These are phyloP conservation scores for Hypomecis punctinalis DNA, from an alignment of 2,888 invertebrate species.

Conservation along the genomic window DNA sequence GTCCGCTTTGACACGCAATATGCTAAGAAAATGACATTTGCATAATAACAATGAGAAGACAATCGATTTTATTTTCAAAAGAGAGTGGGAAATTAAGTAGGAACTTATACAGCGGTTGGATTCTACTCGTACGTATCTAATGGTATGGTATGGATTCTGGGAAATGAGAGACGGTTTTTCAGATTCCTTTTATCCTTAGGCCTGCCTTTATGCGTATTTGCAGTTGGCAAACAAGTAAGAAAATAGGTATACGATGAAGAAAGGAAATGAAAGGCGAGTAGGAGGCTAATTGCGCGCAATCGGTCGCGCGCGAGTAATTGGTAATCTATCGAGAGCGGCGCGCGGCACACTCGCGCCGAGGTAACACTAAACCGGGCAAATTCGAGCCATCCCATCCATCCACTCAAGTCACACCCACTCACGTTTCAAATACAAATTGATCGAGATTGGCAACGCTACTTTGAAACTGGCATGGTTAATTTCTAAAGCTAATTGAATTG, in stretches of 20 bases:
- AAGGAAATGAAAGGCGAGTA: conserved; percentile 69
- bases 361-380: conserved; percentile 34
- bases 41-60: conserved; percentile 51
- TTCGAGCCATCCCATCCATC: conserved; percentile 35
- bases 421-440: conserved; percentile 35
- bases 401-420: conserved; percentile 32
- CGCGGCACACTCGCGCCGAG: conserved; percentile 47
- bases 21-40: conserved; percentile 51
- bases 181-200: neutral
- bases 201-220: neutral
- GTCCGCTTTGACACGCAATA: conserved; percentile 51
- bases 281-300: conserved; percentile 69
- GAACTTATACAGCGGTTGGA: conserved; percentile 4
- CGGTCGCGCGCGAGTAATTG: conserved; percentile 65
- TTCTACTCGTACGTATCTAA: too few relatives aligned
- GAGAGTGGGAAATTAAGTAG: conserved; percentile 17
- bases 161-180: conserved; percentile 11
- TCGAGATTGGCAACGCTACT: conserved; percentile 34
- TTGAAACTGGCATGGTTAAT: conserved; percentile 24
- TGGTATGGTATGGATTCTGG: too few relatives aligned
- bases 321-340: conserved; percentile 62
- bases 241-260: conserved; percentile 41
- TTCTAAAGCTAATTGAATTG: conserved; percentile 23
- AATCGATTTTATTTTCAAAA: conserved; percentile 43
- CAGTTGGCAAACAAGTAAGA: neutral